Conservation (phyloP, 2,797 vertebrate genomes). For the Molossus alvarezi region DNA sequence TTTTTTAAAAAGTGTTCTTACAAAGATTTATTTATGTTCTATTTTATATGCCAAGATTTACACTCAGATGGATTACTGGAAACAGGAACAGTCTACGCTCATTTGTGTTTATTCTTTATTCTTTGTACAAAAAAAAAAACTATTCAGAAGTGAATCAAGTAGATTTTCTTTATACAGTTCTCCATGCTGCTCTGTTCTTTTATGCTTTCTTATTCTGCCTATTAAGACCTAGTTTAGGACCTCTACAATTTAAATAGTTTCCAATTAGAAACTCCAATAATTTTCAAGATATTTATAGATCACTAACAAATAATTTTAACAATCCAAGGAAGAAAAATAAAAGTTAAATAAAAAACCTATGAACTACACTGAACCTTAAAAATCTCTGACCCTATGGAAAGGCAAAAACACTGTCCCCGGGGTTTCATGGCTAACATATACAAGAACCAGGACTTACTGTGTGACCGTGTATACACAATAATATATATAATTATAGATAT, state of each 20-base stretch:
- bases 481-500: background rate
- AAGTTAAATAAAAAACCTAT: slow-evolving; percentile 73
- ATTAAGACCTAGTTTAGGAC: slow-evolving; percentile 37
- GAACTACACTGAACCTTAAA: slow-evolving; percentile 42
- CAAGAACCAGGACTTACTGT: slow-evolving; percentile 36
- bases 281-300: slow-evolving; percentile 64
- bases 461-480: background rate
- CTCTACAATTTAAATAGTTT: slow-evolving; percentile 5
- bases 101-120: slow-evolving; percentile 70
- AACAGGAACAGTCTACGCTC: slow-evolving; percentile 62
- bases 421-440: slow-evolving; percentile 17
- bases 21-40: slow-evolving; percentile 68
- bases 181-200: slow-evolving; percentile 52
- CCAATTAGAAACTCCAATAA: slow-evolving; percentile 67
- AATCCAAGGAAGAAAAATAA: slow-evolving; percentile 55
- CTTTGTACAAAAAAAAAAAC: slow-evolving; percentile 18
- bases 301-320: slow-evolving; percentile 69
- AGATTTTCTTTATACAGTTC: slow-evolving; percentile 62
- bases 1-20: slow-evolving; percentile 1
- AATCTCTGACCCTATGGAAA: slow-evolving; percentile 54
- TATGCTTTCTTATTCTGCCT: slow-evolving; percentile 61
- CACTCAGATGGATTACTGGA: slow-evolving; percentile 54
- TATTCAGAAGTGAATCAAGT: slow-evolving; percentile 63
- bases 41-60: slow-evolving; percentile 59
- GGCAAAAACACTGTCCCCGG: slow-evolving; percentile 33